phyloP scores from a whole-genome alignment of 1,140 invertebrate species.

The Bombus terrestris region DNA sequence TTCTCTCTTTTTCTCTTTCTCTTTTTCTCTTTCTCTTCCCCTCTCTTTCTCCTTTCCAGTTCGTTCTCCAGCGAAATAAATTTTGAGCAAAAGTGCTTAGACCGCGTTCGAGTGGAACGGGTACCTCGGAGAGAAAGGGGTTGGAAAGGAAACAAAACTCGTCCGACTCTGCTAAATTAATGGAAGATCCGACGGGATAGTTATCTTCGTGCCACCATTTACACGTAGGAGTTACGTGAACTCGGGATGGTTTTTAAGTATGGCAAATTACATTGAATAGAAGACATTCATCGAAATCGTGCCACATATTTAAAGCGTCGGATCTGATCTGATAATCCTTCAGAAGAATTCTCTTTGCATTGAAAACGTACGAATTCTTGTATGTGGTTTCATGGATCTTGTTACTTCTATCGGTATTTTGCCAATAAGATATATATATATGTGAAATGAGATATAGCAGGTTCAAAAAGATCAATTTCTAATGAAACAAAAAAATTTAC shows the following conservation, averaged over 20 bases:
- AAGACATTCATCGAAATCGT: slow-evolving; percentile 2
- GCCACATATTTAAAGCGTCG: slow-evolving; percentile 16
- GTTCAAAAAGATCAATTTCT: background rate
- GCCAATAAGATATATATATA: background rate
- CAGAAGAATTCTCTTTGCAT: background rate
- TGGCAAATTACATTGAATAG: slow-evolving; percentile 11
- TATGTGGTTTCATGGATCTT: background rate
- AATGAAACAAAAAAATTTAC: background rate
- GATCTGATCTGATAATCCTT: background rate
- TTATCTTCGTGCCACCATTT: slow-evolving; percentile 42
- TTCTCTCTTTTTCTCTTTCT: too few relatives aligned
- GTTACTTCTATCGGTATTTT: background rate
- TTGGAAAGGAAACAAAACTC: slow-evolving; percentile 56
- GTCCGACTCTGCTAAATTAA: slow-evolving; percentile 62
- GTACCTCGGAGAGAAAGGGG: background rate
- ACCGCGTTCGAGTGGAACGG: slow-evolving; percentile 58
- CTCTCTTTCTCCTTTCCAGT: background rate
- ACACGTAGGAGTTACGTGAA: slow-evolving; percentile 46
- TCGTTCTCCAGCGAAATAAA: slow-evolving; percentile 61
- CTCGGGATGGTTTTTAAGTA: slow-evolving; percentile 20
- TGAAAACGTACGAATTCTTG: background rate
- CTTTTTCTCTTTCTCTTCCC: background rate
- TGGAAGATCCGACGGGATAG: slow-evolving; percentile 59
- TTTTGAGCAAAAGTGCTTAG: slow-evolving; percentile 60
- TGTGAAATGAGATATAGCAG: background rate